Conservation (phyloP, 1,140 invertebrate species). For the honey bee (Apis mellifera) region DNA sequence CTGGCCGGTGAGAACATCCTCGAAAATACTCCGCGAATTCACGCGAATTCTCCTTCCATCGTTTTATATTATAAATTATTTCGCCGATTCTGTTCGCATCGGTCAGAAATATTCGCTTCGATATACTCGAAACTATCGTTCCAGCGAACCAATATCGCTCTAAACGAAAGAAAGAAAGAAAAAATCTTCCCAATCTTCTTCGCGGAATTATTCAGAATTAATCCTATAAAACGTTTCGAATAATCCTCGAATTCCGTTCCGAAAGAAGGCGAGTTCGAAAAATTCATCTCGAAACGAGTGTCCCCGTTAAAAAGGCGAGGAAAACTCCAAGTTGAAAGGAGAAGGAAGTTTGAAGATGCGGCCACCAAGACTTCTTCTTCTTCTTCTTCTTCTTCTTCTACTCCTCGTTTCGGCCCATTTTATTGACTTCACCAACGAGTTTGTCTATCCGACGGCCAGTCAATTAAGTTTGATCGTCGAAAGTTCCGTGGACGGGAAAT, state of each 20-base stretch:
- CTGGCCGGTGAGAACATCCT: background rate
- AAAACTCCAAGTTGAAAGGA: background rate
- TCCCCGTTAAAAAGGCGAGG: background rate
- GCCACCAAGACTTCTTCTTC: background rate
- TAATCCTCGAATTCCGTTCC: background rate
- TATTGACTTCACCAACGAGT: slow-evolving; percentile 50
- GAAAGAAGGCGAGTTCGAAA: background rate
- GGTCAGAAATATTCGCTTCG: no score
- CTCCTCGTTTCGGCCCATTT: background rate
- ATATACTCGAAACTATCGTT: no score
- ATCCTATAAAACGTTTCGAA: background rate
- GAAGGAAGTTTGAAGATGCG: background rate
- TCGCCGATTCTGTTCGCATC: no score
- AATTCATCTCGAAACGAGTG: background rate
- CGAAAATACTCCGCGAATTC: background rate
- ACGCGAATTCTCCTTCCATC: no score
- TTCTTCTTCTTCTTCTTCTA: background rate
- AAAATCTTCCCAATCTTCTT: background rate
- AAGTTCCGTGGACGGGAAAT: slow-evolving; percentile 59
- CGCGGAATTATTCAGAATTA: background rate
- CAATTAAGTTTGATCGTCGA: slow-evolving; percentile 70
- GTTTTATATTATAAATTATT: no score
- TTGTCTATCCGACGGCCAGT: slow-evolving; percentile 40
- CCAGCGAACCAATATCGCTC: background rate
- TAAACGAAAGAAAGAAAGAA: background rate